phyloP scores from a whole-genome alignment of 2,797 vertebrate genomes.

The Sebastes taczanowskii region DNA sequence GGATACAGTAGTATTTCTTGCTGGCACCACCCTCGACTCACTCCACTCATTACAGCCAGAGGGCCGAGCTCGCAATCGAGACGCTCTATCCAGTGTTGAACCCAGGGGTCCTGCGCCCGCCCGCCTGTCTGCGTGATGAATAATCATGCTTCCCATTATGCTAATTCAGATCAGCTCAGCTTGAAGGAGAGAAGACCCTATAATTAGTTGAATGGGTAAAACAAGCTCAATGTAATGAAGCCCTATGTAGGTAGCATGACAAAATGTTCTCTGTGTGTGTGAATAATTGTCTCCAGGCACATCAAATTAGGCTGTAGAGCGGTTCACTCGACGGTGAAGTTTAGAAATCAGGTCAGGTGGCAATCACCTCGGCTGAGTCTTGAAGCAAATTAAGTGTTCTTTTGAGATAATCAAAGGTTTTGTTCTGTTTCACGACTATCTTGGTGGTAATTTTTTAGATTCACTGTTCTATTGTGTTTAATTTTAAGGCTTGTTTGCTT shows the following conservation, averaged over 20 bases:
- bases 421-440: background rate
- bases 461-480: background rate
- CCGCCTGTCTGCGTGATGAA: slow-evolving; percentile 44
- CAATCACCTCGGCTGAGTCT: background rate
- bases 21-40: background rate
- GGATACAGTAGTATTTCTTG: slow-evolving; percentile 9
- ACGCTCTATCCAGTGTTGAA: background rate
- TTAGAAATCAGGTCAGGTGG: slow-evolving; percentile 17
- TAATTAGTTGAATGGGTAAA: slow-evolving; percentile 48
- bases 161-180: slow-evolving; percentile 46
- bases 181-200: slow-evolving; percentile 34
- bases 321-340: background rate
- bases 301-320: background rate
- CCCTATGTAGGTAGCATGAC: background rate
- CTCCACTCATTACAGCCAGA: slow-evolving; percentile 2
- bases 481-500: background rate
- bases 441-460: background rate
- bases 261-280: background rate
- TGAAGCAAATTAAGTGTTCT: background rate
- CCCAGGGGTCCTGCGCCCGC: slow-evolving; percentile 9
- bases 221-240: slow-evolving; percentile 7
- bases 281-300: background rate
- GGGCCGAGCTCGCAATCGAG: background rate
- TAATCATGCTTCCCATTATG: slow-evolving; percentile 55
- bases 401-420: background rate